Conservation (phyloP, 2,888 invertebrate genomes). For the Drosophila subquinaria region DNA sequence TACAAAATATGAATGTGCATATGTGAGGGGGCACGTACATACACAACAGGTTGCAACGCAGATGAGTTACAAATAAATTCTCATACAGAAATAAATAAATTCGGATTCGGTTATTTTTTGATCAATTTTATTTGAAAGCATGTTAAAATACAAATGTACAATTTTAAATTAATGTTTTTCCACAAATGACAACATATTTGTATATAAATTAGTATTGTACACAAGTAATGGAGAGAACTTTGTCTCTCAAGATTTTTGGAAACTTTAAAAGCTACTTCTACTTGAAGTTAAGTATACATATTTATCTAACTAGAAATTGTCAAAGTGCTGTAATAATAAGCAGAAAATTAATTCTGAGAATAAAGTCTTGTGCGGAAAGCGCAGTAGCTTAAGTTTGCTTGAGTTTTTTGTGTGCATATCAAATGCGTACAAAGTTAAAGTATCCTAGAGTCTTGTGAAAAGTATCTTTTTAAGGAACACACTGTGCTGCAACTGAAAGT, state of each 20-base stretch:
- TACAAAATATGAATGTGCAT: background rate
- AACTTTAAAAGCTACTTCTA: background rate
- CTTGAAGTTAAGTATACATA: background rate
- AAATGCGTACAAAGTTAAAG: background rate
- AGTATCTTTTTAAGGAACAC: background rate
- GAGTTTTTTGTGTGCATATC: background rate
- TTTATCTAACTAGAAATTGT: background rate
- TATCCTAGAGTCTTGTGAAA: background rate
- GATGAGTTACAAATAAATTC: constrained; percentile 23
- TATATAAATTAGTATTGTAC: no score
- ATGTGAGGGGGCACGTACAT: constrained; percentile 8
- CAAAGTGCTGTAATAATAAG: background rate
- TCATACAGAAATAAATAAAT: background rate
- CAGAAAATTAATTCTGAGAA: background rate
- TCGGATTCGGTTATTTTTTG: constrained; percentile 1
- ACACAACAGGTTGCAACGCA: constrained; percentile 53
- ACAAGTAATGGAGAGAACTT: no score
- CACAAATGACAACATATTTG: no score
- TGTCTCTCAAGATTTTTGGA: background rate
- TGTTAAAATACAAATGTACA: no score
- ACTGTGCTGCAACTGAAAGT: background rate
- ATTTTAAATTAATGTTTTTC: no score
- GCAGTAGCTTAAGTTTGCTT: background rate
- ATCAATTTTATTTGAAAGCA: no score
- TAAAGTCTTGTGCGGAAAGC: background rate